Conservation (phyloP, 2,797 vertebrate genomes). For the Typhlichthys subterraneus region DNA sequence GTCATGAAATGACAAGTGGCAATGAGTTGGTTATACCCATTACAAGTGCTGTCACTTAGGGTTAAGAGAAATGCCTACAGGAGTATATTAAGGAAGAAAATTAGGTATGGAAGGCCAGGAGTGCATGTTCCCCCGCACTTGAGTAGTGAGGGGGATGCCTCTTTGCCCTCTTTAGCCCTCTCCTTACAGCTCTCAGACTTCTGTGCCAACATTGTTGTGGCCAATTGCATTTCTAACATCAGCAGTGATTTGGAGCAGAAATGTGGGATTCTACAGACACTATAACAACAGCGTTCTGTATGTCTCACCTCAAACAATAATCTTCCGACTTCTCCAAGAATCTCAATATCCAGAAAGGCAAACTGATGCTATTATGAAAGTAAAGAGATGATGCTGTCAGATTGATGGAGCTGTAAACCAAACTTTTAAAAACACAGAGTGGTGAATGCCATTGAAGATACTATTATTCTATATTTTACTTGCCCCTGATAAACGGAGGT, state of each 20-base stretch:
- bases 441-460: neutral
- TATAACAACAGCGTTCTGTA: neutral
- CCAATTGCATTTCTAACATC: too few relatives aligned
- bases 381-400: slow-evolving; percentile 11
- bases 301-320: slow-evolving; percentile 86
- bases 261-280: too few relatives aligned
- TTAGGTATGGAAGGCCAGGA: too few relatives aligned
- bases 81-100: too few relatives aligned
- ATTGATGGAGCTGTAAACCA: neutral
- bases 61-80: too few relatives aligned
- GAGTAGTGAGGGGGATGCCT: too few relatives aligned
- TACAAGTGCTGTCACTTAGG: too few relatives aligned
- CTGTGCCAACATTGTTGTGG: too few relatives aligned
- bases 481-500: slow-evolving; percentile 82
- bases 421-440: neutral
- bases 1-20: neutral
- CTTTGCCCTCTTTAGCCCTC: too few relatives aligned
- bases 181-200: too few relatives aligned
- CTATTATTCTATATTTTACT: slow-evolving; percentile 43
- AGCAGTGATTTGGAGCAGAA: too few relatives aligned
- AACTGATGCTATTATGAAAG: slow-evolving; percentile 81
- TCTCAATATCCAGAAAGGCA: slow-evolving; percentile 85
- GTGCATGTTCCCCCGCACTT: too few relatives aligned
- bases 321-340: slow-evolving; percentile 76
- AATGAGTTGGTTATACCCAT: neutral